Base-by-base conservation (phyloP, 2,797 vertebrate genomes). In the Valencia hispanica region DNA sequence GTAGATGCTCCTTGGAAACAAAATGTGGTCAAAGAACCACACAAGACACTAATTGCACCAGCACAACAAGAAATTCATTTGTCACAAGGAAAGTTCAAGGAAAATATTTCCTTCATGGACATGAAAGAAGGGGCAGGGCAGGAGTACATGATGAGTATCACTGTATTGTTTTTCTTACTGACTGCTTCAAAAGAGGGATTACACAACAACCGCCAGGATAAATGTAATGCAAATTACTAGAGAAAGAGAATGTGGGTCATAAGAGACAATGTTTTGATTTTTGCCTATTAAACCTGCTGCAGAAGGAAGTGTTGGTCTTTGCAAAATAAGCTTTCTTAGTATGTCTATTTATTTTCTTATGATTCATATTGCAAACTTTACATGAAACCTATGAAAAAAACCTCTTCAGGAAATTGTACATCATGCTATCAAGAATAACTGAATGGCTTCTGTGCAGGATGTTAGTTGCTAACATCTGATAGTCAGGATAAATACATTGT, bases 401-500 rank as follows among this genome's bases (percentile, higher is more conserved):
- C 63, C 22, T n/a, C 63, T n/a, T n/a, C 22, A 43, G 12, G 2
- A 68, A 43, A 15, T 8, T 43, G 25, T 27, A 43, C 14, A 11
- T 57, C 4, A 57, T 43, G 12, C 25, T 43, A 27, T 68, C 45
- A 43, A 27, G 25, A 27, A n/a, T 68, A 68, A 43, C 45, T 43
- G 8, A 27, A 68, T n/a, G 65, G 27, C 65, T 68, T 68, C 65
- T 68, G 65, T 68, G 65, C 39, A 68, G 39, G 22, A 68, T 68
- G 36, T 27, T 68, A 43, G 12, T 41, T 43, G 39, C 61, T 12
- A 47, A 22, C 39, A 72, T 85, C 27, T 79, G 73, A 69, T 50
- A 73, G 32, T 3, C 1, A 81, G n/a, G 78, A 73, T 79, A 1
- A 83, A 84, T 74, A 65, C 48, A 78, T 70, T 80, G 75, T 85